Conservation (phyloP, 2,888 invertebrate genomes). For the Slavum lentiscoides region DNA sequence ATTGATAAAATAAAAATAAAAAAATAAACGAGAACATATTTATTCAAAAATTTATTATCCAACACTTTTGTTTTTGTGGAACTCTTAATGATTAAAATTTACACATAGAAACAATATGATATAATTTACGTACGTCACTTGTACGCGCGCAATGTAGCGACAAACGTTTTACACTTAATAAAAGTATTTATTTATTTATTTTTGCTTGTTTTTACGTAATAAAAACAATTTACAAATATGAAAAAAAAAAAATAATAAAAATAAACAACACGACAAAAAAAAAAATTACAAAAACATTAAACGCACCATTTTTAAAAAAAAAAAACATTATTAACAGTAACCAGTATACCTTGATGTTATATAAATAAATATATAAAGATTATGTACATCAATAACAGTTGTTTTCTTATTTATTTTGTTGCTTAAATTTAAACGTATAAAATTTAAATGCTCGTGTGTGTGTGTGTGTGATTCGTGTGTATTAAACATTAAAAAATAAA, state of each 20-base stretch:
- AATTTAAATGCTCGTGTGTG: slow-evolving; percentile 50
- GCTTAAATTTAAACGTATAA: slow-evolving; percentile 37
- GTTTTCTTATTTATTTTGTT: not conserved
- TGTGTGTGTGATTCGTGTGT: slow-evolving; percentile 28
- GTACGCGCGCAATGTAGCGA: slow-evolving; percentile 30
- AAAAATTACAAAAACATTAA: slow-evolving; percentile 36
- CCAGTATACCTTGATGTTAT: slow-evolving; percentile 40
- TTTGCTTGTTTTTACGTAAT: slow-evolving; percentile 25
- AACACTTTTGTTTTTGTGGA: slow-evolving; percentile 35
- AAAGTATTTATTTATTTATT: too few species aligned
- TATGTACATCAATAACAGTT: slow-evolving; percentile 29
- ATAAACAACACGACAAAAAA: slow-evolving; percentile 37
- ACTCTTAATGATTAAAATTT: slow-evolving; percentile 42
- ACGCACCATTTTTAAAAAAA: slow-evolving; percentile 35
- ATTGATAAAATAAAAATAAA: too few species aligned
- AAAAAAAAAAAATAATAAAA: slow-evolving; percentile 6
- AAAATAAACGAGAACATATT: not conserved
- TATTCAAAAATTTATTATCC: slow-evolving; percentile 41
- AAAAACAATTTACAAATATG: slow-evolving; percentile 52
- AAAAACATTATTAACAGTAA: slow-evolving; percentile 46
- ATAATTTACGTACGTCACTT: not conserved
- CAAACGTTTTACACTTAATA: slow-evolving; percentile 7
- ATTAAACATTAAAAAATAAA: slow-evolving; percentile 42
- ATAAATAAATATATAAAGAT: slow-evolving; percentile 38
- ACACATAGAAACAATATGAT: slow-evolving; percentile 39